phyloP scores from a whole-genome alignment of 2,113 vertebrate species.

The Lophotis ruficrista region DNA sequence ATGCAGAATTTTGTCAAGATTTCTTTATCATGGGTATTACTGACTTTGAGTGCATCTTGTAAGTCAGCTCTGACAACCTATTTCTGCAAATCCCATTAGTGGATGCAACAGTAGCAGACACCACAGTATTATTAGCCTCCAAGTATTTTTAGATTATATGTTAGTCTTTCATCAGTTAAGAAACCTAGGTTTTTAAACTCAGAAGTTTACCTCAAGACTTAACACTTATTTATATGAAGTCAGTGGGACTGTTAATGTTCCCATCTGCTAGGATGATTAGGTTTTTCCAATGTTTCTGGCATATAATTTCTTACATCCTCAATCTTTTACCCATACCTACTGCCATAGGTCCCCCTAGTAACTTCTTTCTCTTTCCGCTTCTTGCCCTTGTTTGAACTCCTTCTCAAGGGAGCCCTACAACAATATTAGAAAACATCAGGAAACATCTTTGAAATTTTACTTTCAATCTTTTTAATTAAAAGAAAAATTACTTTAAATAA shows the following conservation, averaged over 20 bases:
- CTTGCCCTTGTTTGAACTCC: constrained; percentile 78
- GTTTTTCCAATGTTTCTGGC: background rate
- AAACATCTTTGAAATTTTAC: background rate
- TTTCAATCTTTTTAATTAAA: background rate
- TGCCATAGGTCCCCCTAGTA: constrained; percentile 74
- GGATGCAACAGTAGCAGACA: background rate
- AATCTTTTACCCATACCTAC: constrained; percentile 76
- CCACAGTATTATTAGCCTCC: background rate
- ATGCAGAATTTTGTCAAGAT: background rate
- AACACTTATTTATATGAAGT: background rate
- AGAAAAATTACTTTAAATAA: background rate
- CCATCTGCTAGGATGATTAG: background rate
- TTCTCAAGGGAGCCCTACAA: constrained; percentile 77
- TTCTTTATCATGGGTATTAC: background rate
- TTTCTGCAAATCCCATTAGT: background rate
- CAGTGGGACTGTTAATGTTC: background rate
- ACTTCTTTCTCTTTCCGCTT: constrained; percentile 79
- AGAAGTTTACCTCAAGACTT: background rate
- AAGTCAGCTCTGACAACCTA: background rate
- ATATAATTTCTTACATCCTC: background rate
- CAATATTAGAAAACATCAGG: constrained; percentile 24
- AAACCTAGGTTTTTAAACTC: background rate
- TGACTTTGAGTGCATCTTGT: background rate
- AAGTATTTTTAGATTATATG: background rate
- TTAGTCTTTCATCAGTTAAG: background rate